phyloP scores from a whole-genome alignment of 1,140 invertebrate genomes.

The Portunus trituberculatus region DNA sequence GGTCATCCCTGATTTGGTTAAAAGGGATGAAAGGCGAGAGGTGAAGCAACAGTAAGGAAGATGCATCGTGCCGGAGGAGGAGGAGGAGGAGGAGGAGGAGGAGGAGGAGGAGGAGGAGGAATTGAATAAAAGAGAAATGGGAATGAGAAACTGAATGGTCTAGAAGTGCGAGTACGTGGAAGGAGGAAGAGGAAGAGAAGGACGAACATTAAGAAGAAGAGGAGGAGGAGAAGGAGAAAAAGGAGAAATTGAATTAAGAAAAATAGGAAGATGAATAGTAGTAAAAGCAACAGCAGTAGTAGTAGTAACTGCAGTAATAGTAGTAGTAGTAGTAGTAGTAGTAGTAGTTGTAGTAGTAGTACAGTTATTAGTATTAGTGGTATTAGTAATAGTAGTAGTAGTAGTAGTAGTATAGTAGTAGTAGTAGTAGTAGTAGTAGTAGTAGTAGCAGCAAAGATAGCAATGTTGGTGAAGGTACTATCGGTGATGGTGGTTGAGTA shows the following conservation, averaged over 20 bases:
- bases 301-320: not conserved
- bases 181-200: not conserved
- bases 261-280: not conserved
- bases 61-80: not conserved
- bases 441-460: not conserved
- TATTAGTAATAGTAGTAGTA: too few species aligned
- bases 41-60: not conserved
- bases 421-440: not conserved
- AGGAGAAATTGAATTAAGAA: not conserved
- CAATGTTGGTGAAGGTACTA: too few species aligned
- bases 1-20: not conserved
- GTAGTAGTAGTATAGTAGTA: not conserved
- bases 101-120: not conserved
- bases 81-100: not conserved
- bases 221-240: not conserved
- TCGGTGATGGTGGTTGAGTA: too few species aligned
- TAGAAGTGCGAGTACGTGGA: too few species aligned
- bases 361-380: too few species aligned
- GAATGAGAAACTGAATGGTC: too few species aligned
- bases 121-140: too few species aligned
- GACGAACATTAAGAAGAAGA: not conserved
- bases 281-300: too few species aligned
- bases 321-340: not conserved
- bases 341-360: too few species aligned
- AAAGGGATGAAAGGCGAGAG: slow-evolving; percentile 30